These are phyloP conservation scores for Tortrix viridana DNA, from an alignment of 2,888 invertebrate species.

Conservation along the genomic window DNA sequence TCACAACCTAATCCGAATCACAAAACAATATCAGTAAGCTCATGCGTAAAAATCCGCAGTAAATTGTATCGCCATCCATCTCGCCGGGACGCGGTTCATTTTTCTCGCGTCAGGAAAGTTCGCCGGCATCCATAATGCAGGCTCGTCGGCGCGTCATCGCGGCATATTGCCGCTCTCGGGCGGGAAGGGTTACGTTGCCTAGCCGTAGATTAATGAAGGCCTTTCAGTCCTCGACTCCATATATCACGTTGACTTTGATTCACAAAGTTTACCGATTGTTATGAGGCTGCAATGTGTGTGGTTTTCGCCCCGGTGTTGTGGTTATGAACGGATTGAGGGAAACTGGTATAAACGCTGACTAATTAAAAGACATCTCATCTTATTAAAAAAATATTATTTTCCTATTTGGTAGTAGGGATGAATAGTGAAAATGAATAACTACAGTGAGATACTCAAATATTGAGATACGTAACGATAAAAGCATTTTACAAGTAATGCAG, in stretches of 20 bases:
- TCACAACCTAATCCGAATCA: not conserved
- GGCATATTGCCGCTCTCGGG: constrained; percentile 64
- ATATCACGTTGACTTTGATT: constrained; percentile 32
- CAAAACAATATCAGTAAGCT: constrained; percentile 13
- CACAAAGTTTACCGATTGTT: constrained; percentile 19
- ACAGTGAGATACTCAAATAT: not conserved
- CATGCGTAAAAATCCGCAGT: constrained; percentile 47
- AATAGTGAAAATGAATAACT: constrained; percentile 3
- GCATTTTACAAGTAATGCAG: constrained; percentile 37
- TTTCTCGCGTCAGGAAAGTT: constrained; percentile 82
- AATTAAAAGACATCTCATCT: no score
- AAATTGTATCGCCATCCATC: constrained; percentile 74
- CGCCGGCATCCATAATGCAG: constrained; percentile 80
- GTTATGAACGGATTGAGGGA: not conserved
- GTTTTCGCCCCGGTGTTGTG: not conserved
- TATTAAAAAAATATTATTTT: no score
- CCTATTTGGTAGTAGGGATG: no score
- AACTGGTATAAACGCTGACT: not conserved
- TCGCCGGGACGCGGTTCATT: constrained; percentile 74
- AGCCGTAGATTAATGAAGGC: constrained; percentile 66
- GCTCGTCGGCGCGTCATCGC: constrained; percentile 81
- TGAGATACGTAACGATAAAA: constrained; percentile 28
- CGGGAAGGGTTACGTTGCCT: constrained; percentile 62
- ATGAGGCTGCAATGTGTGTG: not conserved
- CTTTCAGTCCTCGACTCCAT: constrained; percentile 47